Conservation (phyloP, 2,888 invertebrate genomes). For the Beris chalybata region DNA sequence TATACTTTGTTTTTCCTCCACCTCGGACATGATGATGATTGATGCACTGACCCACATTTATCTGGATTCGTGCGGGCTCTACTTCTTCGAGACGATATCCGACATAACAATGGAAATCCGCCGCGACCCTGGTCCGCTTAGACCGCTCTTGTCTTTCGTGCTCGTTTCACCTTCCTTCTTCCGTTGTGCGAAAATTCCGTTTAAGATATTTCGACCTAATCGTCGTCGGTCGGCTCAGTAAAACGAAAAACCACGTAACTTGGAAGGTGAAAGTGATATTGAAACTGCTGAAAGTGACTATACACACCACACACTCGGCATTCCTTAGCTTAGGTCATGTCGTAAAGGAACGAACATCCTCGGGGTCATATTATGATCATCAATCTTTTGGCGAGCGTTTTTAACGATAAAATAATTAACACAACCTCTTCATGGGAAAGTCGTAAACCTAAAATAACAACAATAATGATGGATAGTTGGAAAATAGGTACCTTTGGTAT, state of each 20-base stretch:
- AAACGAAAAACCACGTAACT: neutral
- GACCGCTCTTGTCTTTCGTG: too few species aligned
- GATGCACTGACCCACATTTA: constrained; percentile 32
- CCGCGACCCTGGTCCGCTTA: too few species aligned
- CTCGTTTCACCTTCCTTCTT: neutral
- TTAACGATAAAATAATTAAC: constrained; percentile 29
- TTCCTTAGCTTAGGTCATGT: constrained; percentile 1
- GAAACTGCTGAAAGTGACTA: constrained; percentile 9
- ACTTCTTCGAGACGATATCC: neutral
- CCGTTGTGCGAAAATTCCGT: neutral
- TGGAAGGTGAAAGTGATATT: constrained; percentile 21
- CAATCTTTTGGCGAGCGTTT: constrained; percentile 21
- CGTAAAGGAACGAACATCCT: constrained; percentile 8
- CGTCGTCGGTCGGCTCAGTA: neutral
- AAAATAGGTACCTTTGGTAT: constrained; percentile 17
- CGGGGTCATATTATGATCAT: constrained; percentile 27
- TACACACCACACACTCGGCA: too few species aligned
- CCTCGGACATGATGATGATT: constrained; percentile 9
- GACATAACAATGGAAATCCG: too few species aligned
- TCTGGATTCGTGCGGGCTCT: neutral
- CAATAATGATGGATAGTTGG: constrained; percentile 7
- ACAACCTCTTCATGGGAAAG: constrained; percentile 18
- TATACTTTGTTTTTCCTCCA: neutral
- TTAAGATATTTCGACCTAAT: neutral
- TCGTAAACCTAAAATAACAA: neutral